These are phyloP conservation scores for Boloria euphrosyne DNA, from an alignment of 2,888 invertebrate species.

Conservation along the genomic window DNA sequence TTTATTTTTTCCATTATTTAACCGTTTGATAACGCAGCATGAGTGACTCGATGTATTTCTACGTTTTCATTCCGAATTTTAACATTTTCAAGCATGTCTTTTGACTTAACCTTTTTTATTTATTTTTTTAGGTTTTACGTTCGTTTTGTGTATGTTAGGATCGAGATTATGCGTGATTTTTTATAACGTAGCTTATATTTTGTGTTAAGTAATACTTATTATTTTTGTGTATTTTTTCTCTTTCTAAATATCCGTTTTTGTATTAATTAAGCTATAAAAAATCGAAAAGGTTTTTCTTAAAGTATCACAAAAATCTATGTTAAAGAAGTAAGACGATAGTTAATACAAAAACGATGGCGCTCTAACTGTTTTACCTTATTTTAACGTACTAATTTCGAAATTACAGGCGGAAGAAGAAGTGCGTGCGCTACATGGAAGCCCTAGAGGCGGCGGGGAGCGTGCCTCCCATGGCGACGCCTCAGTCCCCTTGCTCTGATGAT, in stretches of 20 bases:
- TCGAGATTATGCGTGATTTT: constrained; percentile 15
- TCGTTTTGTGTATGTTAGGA: constrained; percentile 20
- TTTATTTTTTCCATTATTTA: constrained; percentile 32
- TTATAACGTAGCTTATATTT: constrained; percentile 18
- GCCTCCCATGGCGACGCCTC: constrained; percentile 89
- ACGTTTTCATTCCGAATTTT: constrained; percentile 18
- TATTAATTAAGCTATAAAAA: not conserved
- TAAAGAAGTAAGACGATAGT: too few relatives aligned
- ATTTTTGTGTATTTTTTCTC: not conserved
- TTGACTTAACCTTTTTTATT: constrained; percentile 31
- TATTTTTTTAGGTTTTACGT: constrained; percentile 24
- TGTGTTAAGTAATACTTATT: constrained; percentile 12
- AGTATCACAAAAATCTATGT: too few relatives aligned
- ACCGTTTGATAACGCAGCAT: constrained; percentile 33
- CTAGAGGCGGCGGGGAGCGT: constrained; percentile 86
- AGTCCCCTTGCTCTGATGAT: constrained; percentile 91
- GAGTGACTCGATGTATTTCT: constrained; percentile 28
- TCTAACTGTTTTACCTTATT: not conserved
- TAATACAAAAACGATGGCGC: not conserved
- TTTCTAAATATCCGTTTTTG: not conserved
- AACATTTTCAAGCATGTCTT: constrained; percentile 38
- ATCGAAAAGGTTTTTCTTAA: too few relatives aligned
- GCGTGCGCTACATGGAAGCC: constrained; percentile 97
- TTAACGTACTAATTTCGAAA: constrained; percentile 21
- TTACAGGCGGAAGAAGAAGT: constrained; percentile 97